Percentiles rank a stretch among this genome's conserved stretches.
These are phyloP conservation scores for Lochmaea crataegi DNA, from an alignment of 2,888 invertebrate species.

Conservation along the genomic window DNA sequence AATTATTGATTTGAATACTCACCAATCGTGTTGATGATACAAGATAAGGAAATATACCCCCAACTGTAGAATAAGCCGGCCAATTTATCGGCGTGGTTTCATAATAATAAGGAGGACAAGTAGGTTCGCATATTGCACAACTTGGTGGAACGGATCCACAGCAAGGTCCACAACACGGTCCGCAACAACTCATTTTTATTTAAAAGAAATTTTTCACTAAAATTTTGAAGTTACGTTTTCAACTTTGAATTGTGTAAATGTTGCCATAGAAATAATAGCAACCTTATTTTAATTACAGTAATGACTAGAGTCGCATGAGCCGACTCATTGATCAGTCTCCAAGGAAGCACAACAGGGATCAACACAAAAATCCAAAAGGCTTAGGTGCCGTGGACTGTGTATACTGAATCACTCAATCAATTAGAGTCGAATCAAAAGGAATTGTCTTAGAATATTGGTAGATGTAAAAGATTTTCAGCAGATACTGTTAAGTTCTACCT, in stretches of 20 bases:
- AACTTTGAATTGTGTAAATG: neutral
- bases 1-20: neutral
- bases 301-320: too few species aligned
- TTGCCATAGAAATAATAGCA: neutral
- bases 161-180: constrained; percentile 3
- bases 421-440: too few species aligned
- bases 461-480: too few species aligned
- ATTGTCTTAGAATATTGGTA: too few species aligned
- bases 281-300: neutral
- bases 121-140: neutral
- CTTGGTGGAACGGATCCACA: constrained; percentile 1
- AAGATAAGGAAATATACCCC: neutral
- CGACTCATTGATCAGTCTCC: too few species aligned
- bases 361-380: too few species aligned
- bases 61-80: neutral
- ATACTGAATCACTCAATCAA: too few species aligned
- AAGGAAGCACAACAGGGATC: too few species aligned
- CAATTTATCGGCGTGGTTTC: neutral
- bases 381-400: too few species aligned
- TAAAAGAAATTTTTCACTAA: neutral
- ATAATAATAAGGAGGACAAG: neutral
- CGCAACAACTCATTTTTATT: constrained; percentile 5
- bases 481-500: too few species aligned
- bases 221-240: neutral
- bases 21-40: neutral